Percentiles rank a stretch among this genome's conserved stretches.
Evolutionary conservation across 2,113 vertebrate genomes (phyloP).

Genomic region (Microcebus ravelobensis): DNA sequence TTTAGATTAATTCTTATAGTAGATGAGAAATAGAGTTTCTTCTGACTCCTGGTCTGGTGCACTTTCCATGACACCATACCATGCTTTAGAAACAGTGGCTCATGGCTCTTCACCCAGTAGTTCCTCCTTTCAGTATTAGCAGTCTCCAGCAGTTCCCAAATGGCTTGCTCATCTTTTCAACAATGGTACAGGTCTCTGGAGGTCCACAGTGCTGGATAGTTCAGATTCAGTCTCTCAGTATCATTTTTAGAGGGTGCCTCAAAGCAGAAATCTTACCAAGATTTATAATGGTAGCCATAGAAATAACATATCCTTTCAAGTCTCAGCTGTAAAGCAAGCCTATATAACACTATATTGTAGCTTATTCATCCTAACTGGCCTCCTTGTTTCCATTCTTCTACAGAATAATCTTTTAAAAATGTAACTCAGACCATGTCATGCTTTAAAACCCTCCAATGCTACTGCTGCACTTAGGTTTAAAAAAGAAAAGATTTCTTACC

Average conservation of each 20-base stretch:
- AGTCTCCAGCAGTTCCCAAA: background rate
- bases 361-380: background rate
- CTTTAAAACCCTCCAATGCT: background rate
- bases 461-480: too few relatives aligned
- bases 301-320: background rate
- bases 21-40: background rate
- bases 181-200: background rate
- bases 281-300: background rate
- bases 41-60: background rate
- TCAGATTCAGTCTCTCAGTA: background rate
- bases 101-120: background rate
- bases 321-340: background rate
- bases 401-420: background rate
- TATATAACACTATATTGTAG: background rate
- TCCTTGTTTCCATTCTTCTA: background rate
- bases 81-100: background rate
- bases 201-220: background rate
- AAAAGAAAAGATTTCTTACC: background rate
- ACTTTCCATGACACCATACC: background rate
- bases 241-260: background rate
- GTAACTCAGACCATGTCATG: background rate
- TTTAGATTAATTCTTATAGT: background rate
- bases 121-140: background rate
- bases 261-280: background rate
- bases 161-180: background rate